Evolutionary conservation across 2,888 invertebrate species (phyloP).

Genomic region (Anticlea derivata): DNA sequence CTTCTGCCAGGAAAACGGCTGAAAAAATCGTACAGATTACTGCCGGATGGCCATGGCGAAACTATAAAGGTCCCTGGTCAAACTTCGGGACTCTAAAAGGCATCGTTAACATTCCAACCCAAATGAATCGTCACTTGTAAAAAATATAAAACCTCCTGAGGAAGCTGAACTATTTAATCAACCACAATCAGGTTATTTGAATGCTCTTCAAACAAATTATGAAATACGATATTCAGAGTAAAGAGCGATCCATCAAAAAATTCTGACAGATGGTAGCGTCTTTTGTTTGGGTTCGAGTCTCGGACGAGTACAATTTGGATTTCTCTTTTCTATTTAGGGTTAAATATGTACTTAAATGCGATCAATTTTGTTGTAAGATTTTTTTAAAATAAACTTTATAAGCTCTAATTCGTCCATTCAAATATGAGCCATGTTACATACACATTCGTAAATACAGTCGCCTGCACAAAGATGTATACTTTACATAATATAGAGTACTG

Average conservation of each 20-base stretch:
- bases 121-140: slow-evolving; percentile 1
- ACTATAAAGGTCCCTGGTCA: no score
- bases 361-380: background rate
- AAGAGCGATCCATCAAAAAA: slow-evolving; percentile 74
- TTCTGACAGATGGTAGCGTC: slow-evolving; percentile 66
- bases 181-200: slow-evolving; percentile 63
- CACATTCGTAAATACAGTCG: no score
- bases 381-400: no score
- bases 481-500: no score
- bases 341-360: slow-evolving; percentile 5
- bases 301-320: slow-evolving; percentile 7
- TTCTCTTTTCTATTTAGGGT: slow-evolving; percentile 16
- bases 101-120: slow-evolving; percentile 8
- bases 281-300: slow-evolving; percentile 34
- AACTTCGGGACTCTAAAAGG: background rate
- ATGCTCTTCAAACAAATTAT: slow-evolving; percentile 75
- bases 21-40: no score
- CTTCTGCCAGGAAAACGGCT: no score
- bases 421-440: no score
- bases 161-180: slow-evolving; percentile 68
- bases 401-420: no score
- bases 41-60: no score
- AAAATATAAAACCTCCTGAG: background rate
- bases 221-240: slow-evolving; percentile 66
- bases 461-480: no score